Conservation (phyloP, 2,113 vertebrate genomes). For the Cyphomyrus plagiostoma region DNA sequence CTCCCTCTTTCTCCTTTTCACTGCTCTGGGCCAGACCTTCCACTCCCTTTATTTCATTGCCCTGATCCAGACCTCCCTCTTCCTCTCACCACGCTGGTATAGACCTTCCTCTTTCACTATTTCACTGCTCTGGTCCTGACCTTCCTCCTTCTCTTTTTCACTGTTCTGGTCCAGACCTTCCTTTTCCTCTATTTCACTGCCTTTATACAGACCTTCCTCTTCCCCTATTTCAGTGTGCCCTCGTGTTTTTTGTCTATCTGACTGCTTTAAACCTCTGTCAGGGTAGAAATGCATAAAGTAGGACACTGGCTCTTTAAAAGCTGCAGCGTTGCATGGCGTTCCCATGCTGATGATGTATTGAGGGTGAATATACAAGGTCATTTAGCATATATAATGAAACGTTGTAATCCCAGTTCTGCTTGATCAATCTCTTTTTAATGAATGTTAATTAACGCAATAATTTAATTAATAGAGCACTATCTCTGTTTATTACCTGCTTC, state of each 20-base stretch:
- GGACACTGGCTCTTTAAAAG: constrained; percentile 52
- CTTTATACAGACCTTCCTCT: neutral
- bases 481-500: constrained; percentile 56
- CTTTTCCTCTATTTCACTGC: neutral
- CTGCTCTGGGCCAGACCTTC: neutral
- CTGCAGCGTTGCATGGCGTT: constrained; percentile 45
- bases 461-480: constrained; percentile 70
- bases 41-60: neutral
- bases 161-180: neutral
- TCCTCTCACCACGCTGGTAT: neutral
- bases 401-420: constrained; percentile 61
- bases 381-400: constrained; percentile 64
- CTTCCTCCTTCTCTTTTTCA: neutral
- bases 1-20: neutral
- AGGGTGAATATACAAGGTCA: constrained; percentile 58
- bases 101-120: neutral
- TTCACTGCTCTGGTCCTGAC: neutral
- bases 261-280: constrained; percentile 32
- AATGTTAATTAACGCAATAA: constrained; percentile 69
- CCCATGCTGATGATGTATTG: constrained; percentile 60
- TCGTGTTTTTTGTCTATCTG: neutral
- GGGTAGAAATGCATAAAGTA: constrained; percentile 26
- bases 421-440: constrained; percentile 72
- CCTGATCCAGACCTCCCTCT: neutral
- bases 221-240: neutral